These are phyloP conservation scores for Dromiciops gliroides DNA, from an alignment of 2,113 vertebrate species.

Conservation along the genomic window DNA sequence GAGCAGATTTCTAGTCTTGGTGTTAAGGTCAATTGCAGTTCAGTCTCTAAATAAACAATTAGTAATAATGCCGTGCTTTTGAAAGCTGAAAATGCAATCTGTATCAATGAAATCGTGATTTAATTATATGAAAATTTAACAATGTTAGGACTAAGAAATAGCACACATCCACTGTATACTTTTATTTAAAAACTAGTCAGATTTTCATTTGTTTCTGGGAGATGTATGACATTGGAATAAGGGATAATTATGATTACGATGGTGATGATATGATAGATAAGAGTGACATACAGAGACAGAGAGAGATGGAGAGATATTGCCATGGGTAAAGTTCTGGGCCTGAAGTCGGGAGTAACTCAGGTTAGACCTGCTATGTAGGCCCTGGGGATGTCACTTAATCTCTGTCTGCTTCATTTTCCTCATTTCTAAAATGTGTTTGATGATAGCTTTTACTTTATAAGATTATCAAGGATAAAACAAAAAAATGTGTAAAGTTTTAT, in stretches of 20 bases:
- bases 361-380: background rate
- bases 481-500: background rate
- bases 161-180: background rate
- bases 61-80: background rate
- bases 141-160: background rate
- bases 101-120: background rate
- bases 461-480: background rate
- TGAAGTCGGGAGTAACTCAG: background rate
- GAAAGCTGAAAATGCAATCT: slow-evolving; percentile 1
- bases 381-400: background rate
- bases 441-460: background rate
- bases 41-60: background rate
- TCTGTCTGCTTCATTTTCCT: background rate
- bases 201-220: background rate
- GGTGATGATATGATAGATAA: background rate
- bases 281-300: background rate
- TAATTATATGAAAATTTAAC: slow-evolving; percentile 18
- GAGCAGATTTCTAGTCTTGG: background rate
- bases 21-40: background rate
- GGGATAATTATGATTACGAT: background rate
- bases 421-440: background rate
- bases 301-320: background rate
- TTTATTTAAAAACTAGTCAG: background rate
- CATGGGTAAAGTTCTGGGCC: background rate
- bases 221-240: slow-evolving; percentile 3